Evolutionary conservation across 2,888 invertebrate species (phyloP).

Genomic region (Osedax fenrisi): DNA sequence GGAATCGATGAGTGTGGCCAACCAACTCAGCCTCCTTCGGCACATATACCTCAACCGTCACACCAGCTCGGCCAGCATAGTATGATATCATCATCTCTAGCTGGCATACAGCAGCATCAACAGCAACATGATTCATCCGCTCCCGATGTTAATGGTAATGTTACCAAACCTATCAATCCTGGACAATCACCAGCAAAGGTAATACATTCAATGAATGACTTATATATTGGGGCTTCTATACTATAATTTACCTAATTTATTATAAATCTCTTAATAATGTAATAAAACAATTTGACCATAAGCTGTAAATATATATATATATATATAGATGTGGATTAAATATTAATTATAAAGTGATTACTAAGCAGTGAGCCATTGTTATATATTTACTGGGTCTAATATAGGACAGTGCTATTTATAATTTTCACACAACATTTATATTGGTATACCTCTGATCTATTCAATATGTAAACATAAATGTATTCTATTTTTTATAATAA

Average conservation of each 20-base stretch:
- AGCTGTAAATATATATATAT: not conserved
- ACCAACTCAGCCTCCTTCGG: not conserved
- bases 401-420: too few species aligned
- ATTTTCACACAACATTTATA: too few species aligned
- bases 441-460: too few species aligned
- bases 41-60: not conserved
- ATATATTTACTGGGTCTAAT: too few species aligned
- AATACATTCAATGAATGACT: too few species aligned
- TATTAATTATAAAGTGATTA: not conserved
- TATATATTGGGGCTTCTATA: too few species aligned
- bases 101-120: not conserved
- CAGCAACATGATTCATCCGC: not conserved
- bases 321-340: not conserved
- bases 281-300: not conserved
- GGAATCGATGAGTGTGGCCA: not conserved
- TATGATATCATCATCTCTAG: too few species aligned
- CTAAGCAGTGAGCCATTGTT: not conserved
- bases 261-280: too few species aligned
- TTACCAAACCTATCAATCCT: not conserved
- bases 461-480: too few species aligned
- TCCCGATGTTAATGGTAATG: not conserved
- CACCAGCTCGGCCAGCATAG: not conserved
- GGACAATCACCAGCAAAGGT: not conserved
- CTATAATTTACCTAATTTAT: too few species aligned
- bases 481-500: too few species aligned